Conservation (phyloP, 2,888 invertebrate species). For the Polydrusus cervinus region DNA sequence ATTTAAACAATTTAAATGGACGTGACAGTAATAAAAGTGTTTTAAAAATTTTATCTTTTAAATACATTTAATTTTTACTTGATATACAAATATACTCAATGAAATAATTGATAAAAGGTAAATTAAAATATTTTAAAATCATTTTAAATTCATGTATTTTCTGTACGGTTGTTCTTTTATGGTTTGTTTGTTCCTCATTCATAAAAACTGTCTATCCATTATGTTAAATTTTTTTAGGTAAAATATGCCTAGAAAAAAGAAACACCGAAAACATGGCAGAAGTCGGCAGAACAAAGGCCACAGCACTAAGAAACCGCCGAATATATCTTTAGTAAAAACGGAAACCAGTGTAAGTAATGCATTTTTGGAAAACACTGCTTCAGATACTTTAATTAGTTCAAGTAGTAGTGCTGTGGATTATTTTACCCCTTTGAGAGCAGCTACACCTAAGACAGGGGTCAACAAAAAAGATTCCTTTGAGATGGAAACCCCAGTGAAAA, state of each 20-base stretch:
- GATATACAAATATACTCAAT: not conserved
- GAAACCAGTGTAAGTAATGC: not conserved
- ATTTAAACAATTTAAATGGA: constrained; percentile 22
- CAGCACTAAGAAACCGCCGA: not conserved
- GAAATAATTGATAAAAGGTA: not conserved
- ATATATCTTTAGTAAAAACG: not conserved
- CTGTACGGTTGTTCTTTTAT: not conserved
- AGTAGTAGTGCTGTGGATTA: constrained; percentile 10
- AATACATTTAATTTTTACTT: not conserved
- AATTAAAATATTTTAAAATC: not conserved
- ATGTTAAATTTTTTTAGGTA: not conserved
- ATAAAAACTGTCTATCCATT: not conserved
- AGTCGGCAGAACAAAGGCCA: constrained; percentile 12
- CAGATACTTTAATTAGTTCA: constrained; percentile 23
- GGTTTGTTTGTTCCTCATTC: not conserved
- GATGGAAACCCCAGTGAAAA: constrained; percentile 42
- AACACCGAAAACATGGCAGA: constrained; percentile 32
- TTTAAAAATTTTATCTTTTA: not conserved
- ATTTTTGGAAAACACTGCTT: not conserved
- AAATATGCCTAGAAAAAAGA: constrained; percentile 25
- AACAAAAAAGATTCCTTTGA: constrained; percentile 37
- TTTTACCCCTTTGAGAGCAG: constrained; percentile 20
- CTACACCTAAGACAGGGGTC: constrained; percentile 3
- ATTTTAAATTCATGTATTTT: not conserved
- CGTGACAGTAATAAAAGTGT: constrained; percentile 6